Percentiles rank a stretch among this genome's conserved stretches.
Conservation (phyloP, 1,140 invertebrate genomes). For the Bradynema listronoti region DNA sequence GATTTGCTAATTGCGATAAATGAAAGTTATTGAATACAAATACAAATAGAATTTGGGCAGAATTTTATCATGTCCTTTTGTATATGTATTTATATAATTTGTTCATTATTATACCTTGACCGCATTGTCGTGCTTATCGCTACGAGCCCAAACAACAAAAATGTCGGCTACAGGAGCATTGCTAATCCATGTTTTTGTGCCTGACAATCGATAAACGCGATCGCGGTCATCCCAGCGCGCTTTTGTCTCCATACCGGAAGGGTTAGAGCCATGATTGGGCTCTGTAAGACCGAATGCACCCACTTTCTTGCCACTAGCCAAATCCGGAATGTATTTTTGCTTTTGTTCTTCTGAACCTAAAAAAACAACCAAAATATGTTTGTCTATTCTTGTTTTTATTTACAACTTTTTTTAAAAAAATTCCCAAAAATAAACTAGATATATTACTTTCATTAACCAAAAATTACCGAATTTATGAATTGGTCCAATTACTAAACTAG, state of each 20-base stretch:
- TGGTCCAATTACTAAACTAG: constrained; percentile 87
- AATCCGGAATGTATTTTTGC: constrained; percentile 75
- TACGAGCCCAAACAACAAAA: constrained; percentile 79
- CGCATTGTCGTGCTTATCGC: constrained; percentile 60
- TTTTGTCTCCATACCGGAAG: constrained; percentile 62
- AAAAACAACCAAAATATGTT: not conserved
- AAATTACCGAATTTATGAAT: constrained; percentile 69
- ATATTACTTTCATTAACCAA: constrained; percentile 12
- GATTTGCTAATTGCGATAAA: not conserved
- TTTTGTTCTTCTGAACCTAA: constrained; percentile 79
- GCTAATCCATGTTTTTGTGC: constrained; percentile 69
- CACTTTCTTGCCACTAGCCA: constrained; percentile 72
- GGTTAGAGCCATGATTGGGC: constrained; percentile 93
- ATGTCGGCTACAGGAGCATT: constrained; percentile 90
- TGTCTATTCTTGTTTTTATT: not conserved
- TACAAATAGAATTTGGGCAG: not conserved
- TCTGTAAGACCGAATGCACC: constrained; percentile 97
- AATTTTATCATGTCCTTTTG: not conserved
- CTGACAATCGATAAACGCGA: constrained; percentile 58
- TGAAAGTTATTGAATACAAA: not conserved
- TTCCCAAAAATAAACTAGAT: too few species aligned
- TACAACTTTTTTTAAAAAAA: not conserved
- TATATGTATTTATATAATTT: not conserved
- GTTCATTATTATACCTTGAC: constrained; percentile 39
- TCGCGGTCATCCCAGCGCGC: constrained; percentile 60